These are phyloP conservation scores for Telmatochromis sp. DNA, from an alignment of 2,113 vertebrate species.

Conservation along the genomic window DNA sequence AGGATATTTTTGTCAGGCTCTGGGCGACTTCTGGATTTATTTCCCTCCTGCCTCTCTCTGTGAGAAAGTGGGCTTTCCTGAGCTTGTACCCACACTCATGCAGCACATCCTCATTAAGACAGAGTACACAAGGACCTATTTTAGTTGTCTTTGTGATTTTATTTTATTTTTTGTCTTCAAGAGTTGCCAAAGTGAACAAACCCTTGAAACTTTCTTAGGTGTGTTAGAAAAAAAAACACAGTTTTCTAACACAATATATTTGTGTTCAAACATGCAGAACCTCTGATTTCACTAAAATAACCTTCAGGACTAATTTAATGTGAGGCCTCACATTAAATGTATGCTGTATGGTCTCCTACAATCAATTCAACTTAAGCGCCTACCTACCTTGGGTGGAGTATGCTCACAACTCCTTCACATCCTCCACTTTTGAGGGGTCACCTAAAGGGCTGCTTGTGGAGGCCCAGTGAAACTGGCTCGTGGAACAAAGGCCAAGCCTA, in stretches of 20 bases:
- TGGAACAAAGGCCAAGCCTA: not conserved
- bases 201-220: not conserved
- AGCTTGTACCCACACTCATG: not conserved
- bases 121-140: not conserved
- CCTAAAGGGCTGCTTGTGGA: not conserved
- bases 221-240: not conserved
- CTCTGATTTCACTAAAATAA: not conserved
- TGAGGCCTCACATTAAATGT: not conserved
- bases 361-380: not conserved
- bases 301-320: not conserved
- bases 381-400: not conserved
- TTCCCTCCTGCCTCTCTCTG: not conserved
- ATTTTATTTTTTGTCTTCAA: not conserved
- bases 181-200: not conserved
- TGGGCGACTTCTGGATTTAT: not conserved
- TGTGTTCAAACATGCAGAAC: not conserved
- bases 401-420: not conserved
- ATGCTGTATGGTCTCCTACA: not conserved
- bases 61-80: not conserved
- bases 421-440: not conserved
- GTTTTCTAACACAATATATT: not conserved
- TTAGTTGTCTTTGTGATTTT: not conserved
- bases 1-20: not conserved
- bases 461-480: not conserved
- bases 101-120: not conserved